Base-by-base conservation (phyloP, 2,113 vertebrate species). In the Damaliscus lunatus region DNA sequence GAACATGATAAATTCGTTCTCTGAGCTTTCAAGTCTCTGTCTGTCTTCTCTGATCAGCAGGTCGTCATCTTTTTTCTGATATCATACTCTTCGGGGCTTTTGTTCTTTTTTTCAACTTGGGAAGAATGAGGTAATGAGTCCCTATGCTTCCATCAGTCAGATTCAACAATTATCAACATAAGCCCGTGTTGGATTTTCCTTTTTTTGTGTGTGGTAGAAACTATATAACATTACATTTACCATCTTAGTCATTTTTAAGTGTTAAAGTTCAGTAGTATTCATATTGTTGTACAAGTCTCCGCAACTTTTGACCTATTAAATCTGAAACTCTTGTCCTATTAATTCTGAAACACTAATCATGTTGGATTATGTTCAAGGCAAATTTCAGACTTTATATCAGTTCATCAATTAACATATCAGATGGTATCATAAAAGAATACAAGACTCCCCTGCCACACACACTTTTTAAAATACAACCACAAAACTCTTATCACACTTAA, bases 301-400 rank as follows among this genome's bases (percentile, higher is more conserved):
- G 78, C 23, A 93, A 46, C n/a, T 55, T 77, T 55, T 52, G 16
- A 78, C 6, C 15, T 88, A 88, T 83, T 93, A 88, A 53, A 60
- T 83, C 12, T 67, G 64, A 67, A 67, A 67, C 33, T 21, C 64
- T 67, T 21, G 33, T 67, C 11, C n/a, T 89, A 84, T 84, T 93
- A 84, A 89, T 74, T 84, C 9, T 64, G 55, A 93, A 77, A 53
- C 25, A 67, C 29, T n/a, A 89, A 62, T 53, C 55, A 88, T 88
- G 11, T 52, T 96, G 60, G 33, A 52, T 93, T 93, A 88, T 67
- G 95, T 96, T 88, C 81, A 93, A 85, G 96, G 77, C 23, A 91
- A 88, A 95, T 74, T 33, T 17, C 57, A 96, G 40, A 29, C 31
- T 27, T 88, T 83, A 19, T 31, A 40, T 90, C 11, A 94, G 64